Evolutionary conservation across 2,113 vertebrate genomes (phyloP).

Genomic region (Hemiscyllium ocellatum): DNA sequence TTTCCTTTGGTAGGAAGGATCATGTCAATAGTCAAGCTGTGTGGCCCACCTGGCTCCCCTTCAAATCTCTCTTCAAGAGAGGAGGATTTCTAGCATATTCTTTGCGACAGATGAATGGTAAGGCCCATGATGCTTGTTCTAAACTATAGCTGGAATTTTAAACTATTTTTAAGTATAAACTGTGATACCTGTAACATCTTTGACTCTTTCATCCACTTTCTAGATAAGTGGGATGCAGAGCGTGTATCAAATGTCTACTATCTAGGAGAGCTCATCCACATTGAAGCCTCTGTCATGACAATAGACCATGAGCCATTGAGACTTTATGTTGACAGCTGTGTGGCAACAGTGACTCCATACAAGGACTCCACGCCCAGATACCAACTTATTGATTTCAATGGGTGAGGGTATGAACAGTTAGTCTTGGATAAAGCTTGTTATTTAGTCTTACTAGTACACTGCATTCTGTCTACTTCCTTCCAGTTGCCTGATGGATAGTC

Average conservation of each 20-base stretch:
- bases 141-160: background rate
- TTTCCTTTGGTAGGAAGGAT: background rate
- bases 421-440: background rate
- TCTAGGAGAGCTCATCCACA: background rate
- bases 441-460: background rate
- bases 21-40: background rate
- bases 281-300: background rate
- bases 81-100: background rate
- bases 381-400: background rate
- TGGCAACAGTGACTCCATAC: background rate
- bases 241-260: background rate
- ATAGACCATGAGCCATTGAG: background rate
- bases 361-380: background rate
- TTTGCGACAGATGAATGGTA: background rate
- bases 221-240: background rate
- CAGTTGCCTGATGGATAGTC: constrained; percentile 3
- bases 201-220: background rate
- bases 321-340: background rate
- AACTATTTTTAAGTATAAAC: background rate
- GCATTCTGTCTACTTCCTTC: background rate
- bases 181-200: no score
- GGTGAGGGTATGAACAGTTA: background rate
- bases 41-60: background rate
- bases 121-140: background rate
- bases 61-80: background rate